phyloP scores from a whole-genome alignment of 2,888 invertebrate genomes.

The Theodoxus fluviatilis region DNA sequence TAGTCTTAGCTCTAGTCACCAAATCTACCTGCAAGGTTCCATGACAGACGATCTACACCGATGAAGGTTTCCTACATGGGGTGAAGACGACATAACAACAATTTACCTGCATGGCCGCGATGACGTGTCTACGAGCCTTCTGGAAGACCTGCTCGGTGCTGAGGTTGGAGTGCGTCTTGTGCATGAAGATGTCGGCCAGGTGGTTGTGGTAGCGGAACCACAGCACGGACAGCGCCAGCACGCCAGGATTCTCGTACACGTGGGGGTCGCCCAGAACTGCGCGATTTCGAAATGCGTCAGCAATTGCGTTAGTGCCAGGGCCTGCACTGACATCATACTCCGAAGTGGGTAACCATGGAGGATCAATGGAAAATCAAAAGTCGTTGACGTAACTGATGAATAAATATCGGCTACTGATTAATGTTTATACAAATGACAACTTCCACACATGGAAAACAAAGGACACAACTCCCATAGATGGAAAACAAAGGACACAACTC shows the following conservation, averaged over 20 bases:
- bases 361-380: too few species aligned
- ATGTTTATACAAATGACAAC: too few species aligned
- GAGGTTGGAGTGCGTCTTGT: conserved; percentile 82
- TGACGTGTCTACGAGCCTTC: conserved; percentile 84
- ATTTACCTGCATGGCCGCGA: conserved; percentile 89
- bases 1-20: too few species aligned
- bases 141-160: conserved; percentile 94
- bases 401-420: too few species aligned
- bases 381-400: too few species aligned
- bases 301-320: background rate
- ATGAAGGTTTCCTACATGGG: background rate
- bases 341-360: conserved; percentile 87
- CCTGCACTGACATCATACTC: conserved; percentile 83
- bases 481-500: too few species aligned
- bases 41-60: background rate
- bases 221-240: conserved; percentile 89
- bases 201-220: conserved; percentile 96
- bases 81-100: too few species aligned
- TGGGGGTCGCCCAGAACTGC: conserved; percentile 93
- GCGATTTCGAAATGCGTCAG: conserved; percentile 5
- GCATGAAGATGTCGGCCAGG: conserved; percentile 72
- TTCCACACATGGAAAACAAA: too few species aligned
- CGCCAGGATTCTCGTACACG: conserved; percentile 95
- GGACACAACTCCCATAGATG: too few species aligned
- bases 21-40: too few species aligned